Percentiles rank a stretch among this genome's conserved stretches.
Conservation (phyloP, 2,888 invertebrate species). For the Escarpia spicata region DNA sequence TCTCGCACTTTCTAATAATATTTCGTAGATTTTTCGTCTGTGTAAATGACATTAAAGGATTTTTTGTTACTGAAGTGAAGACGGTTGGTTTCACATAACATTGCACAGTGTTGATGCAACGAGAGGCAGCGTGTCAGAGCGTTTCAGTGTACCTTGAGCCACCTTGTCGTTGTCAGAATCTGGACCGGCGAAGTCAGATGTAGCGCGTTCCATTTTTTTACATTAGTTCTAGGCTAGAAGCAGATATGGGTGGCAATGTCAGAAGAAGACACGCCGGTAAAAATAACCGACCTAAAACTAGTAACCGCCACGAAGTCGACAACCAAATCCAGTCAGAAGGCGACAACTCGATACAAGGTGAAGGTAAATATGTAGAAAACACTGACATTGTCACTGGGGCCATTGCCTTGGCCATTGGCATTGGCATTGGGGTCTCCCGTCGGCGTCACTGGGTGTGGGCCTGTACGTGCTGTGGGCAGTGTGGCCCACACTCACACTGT, state of each 20-base stretch:
- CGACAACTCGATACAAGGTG: not conserved
- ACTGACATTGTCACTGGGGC: too few relatives aligned
- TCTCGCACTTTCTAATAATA: not conserved
- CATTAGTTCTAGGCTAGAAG: not conserved
- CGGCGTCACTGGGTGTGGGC: too few relatives aligned
- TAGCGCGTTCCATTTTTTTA: not conserved
- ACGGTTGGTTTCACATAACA: not conserved
- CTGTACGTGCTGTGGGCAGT: too few relatives aligned
- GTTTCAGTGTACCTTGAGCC: not conserved
- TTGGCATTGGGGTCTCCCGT: too few relatives aligned
- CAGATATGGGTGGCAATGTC: not conserved
- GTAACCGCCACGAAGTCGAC: not conserved
- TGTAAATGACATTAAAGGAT: not conserved
- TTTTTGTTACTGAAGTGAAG: not conserved
- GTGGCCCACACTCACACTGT: too few relatives aligned
- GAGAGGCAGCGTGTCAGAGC: slow-evolving; percentile 8
- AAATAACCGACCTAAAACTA: not conserved
- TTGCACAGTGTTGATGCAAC: not conserved
- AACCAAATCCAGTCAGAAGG: not conserved
- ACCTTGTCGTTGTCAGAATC: not conserved
- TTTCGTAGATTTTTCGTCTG: not conserved
- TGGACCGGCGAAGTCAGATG: not conserved
- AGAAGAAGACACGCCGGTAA: not conserved
- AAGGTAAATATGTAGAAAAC: not conserved
- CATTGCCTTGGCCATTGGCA: too few relatives aligned